A percentile compares a stretch with the other conserved stretches of the same genome.
phyloP scores from a whole-genome alignment of 2,888 invertebrate genomes.

The Dryococelus australis region DNA sequence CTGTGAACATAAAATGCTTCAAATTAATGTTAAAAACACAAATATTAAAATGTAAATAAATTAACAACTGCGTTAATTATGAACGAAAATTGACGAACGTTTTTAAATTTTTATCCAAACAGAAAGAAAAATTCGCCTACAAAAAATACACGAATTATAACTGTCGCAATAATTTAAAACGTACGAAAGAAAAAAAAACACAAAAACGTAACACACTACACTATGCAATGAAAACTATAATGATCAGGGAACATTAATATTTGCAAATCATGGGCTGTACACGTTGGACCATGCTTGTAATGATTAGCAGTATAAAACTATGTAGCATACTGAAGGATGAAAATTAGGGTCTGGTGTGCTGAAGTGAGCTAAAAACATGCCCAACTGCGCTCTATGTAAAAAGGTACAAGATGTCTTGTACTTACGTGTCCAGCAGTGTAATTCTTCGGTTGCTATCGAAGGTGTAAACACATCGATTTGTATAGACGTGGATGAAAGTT shows the following conservation, averaged over 20 bases:
- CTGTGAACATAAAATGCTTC: too few species aligned
- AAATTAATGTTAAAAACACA: background rate
- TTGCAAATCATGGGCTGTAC: background rate
- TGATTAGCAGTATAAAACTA: background rate
- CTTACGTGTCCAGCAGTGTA: background rate
- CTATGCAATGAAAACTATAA: background rate
- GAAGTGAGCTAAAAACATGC: slow-evolving; percentile 1
- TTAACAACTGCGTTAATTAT: background rate
- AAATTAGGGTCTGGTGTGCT: background rate
- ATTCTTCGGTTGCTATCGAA: background rate
- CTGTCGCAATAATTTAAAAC: background rate
- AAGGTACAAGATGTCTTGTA: background rate
- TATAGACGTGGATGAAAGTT: too few species aligned
- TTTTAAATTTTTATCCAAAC: background rate
- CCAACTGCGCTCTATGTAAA: slow-evolving; percentile 7
- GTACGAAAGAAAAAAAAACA: background rate
- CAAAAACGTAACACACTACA: background rate
- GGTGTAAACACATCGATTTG: background rate
- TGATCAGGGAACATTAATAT: background rate
- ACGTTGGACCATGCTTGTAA: background rate
- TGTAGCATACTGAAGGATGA: background rate
- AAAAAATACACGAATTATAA: background rate
- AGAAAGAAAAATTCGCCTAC: background rate
- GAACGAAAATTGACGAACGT: background rate
- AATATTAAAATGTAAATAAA: background rate